These are phyloP conservation scores for Meta bourneti DNA, from an alignment of 2,888 invertebrate species.

Conservation along the genomic window DNA sequence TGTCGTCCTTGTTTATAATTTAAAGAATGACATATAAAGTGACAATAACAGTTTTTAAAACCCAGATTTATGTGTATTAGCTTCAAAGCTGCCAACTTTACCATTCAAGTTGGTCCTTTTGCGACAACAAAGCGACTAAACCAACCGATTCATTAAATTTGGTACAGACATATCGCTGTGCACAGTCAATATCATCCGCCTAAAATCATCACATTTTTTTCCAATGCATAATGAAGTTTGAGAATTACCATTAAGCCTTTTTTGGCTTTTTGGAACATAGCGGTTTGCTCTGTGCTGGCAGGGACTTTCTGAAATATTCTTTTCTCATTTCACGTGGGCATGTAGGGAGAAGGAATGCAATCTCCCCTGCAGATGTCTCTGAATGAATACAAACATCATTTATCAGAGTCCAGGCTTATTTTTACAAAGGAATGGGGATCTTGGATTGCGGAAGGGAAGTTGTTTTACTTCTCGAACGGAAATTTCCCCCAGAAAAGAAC, in stretches of 20 bases:
- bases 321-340: not conserved
- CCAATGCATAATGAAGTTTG: not conserved
- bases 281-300: not conserved
- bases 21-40: too few relatives aligned
- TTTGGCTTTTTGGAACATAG: not conserved
- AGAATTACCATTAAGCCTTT: not conserved
- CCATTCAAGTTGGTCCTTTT: too few relatives aligned
- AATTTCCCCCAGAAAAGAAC: conserved; percentile 17
- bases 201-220: not conserved
- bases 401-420: conserved; percentile 42
- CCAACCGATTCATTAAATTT: too few relatives aligned
- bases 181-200: not conserved
- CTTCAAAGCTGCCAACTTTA: too few relatives aligned
- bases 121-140: too few relatives aligned
- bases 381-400: conserved; percentile 56
- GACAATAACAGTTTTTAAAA: too few relatives aligned
- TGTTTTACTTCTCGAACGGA: conserved; percentile 26
- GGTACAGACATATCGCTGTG: too few relatives aligned
- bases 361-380: conserved; percentile 33
- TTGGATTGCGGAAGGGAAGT: conserved; percentile 8
- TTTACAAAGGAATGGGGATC: conserved; percentile 33
- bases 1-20: too few relatives aligned
- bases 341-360: conserved; percentile 9
- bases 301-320: not conserved
- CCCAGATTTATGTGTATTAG: too few relatives aligned